These are phyloP conservation scores for Gila orcuttii DNA, from an alignment of 2,113 vertebrate genomes.

Conservation along the genomic window DNA sequence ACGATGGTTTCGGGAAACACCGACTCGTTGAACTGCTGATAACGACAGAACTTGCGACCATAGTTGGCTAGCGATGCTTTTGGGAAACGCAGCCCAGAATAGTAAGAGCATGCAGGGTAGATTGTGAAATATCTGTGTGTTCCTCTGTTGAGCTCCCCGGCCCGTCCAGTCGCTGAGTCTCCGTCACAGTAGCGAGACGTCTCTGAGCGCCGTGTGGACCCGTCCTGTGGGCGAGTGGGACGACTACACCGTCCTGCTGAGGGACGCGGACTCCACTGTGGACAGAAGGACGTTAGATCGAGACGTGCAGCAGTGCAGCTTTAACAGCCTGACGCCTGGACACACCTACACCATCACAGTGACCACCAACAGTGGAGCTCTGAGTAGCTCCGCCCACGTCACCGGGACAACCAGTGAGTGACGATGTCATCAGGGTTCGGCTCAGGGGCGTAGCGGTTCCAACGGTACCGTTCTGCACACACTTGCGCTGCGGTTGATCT, in stretches of 20 bases:
- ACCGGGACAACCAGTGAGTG: conserved; percentile 84
- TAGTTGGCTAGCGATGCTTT: too few species aligned
- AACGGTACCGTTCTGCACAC: too few species aligned
- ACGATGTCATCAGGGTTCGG: background rate
- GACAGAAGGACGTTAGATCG: conserved; percentile 74
- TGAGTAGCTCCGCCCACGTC: conserved; percentile 81
- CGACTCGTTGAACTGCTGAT: too few species aligned
- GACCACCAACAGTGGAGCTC: conserved; percentile 83
- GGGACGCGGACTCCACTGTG: conserved; percentile 63
- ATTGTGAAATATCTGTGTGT: too few species aligned
- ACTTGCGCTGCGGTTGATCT: too few species aligned
- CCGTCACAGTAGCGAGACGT: conserved; percentile 82
- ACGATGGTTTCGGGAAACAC: too few species aligned
- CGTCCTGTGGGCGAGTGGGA: conserved; percentile 85
- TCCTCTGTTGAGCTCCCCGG: conserved; percentile 76
- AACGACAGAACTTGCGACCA: too few species aligned
- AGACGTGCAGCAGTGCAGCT: conserved; percentile 84
- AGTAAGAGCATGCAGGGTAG: too few species aligned
- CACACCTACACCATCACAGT: conserved; percentile 80
- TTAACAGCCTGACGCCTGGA: conserved; percentile 82
- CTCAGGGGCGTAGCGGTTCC: too few species aligned
- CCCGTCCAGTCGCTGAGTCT: conserved; percentile 83
- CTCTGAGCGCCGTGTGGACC: conserved; percentile 81
- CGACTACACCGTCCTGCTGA: conserved; percentile 79
- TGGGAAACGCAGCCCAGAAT: too few species aligned